Evolutionary conservation across 2,888 invertebrate genomes (phyloP).

Genomic region (Drosophila flavopinicola): DNA sequence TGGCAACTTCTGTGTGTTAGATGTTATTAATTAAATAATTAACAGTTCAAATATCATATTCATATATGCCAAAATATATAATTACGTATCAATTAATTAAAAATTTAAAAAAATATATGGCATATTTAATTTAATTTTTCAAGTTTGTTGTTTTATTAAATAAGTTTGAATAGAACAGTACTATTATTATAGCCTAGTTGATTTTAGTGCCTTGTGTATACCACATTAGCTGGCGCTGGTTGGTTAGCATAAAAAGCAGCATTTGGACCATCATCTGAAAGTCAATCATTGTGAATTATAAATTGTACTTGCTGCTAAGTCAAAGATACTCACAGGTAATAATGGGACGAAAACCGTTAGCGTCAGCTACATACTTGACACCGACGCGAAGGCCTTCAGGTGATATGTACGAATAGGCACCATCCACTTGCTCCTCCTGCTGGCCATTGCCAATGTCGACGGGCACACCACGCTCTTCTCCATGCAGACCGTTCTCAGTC

Average conservation of each 20-base stretch:
- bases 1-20: too few relatives aligned
- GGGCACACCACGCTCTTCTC: conserved; percentile 74
- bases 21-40: background rate
- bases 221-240: conserved; percentile 71
- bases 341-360: conserved; percentile 79
- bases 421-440: conserved; percentile 75
- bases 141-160: background rate
- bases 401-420: conserved; percentile 79
- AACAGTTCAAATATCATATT: too few relatives aligned
- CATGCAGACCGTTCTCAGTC: conserved; percentile 82
- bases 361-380: conserved; percentile 80
- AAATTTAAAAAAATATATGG: background rate
- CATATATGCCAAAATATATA: too few relatives aligned
- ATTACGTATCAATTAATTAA: too few relatives aligned
- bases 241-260: conserved; percentile 62
- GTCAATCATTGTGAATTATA: background rate
- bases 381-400: conserved; percentile 81
- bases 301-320: background rate
- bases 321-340: conserved; percentile 75
- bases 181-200: background rate
- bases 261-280: conserved; percentile 73
- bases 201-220: conserved; percentile 56
- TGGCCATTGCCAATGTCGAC: conserved; percentile 49
- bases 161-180: background rate
- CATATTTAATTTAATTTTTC: conserved; percentile 4